phyloP scores from a whole-genome alignment of 2,113 vertebrate species.

The Onychostoma macrolepis region DNA sequence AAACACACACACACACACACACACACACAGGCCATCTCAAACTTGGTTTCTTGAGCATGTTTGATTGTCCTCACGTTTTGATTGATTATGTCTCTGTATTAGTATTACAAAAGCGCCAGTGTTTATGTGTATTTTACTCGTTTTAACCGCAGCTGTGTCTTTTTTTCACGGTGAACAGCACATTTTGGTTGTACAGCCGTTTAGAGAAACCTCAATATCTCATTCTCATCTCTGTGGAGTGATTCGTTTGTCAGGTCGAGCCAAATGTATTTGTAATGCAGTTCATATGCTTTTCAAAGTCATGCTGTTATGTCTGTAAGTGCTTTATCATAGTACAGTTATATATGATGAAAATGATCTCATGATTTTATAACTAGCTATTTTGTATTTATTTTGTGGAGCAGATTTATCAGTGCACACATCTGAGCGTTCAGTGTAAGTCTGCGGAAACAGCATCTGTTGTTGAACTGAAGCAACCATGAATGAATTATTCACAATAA shows the following conservation, averaged over 20 bases:
- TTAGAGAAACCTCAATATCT: neutral
- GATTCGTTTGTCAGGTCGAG: no score
- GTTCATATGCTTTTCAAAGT: neutral
- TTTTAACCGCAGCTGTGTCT: neutral
- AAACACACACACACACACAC: conserved; percentile 7
- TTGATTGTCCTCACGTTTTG: neutral
- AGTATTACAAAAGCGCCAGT: neutral
- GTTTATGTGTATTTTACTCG: neutral
- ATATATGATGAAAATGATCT: no score
- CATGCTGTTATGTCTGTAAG: no score
- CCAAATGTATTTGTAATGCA: neutral
- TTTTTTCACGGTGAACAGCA: neutral
- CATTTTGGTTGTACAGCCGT: neutral
- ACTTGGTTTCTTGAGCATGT: neutral
- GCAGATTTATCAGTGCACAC: no score
- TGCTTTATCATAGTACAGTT: no score
- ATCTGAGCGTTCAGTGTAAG: no score
- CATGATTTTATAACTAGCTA: no score
- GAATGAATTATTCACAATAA: neutral
- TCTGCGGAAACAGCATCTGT: no score
- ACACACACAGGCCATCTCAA: neutral
- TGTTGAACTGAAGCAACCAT: neutral
- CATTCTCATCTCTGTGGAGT: neutral
- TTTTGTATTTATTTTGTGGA: no score
- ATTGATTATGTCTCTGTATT: neutral